Evolutionary conservation across 2,888 invertebrate species (phyloP).

Genomic region (Hyalella azteca): DNA sequence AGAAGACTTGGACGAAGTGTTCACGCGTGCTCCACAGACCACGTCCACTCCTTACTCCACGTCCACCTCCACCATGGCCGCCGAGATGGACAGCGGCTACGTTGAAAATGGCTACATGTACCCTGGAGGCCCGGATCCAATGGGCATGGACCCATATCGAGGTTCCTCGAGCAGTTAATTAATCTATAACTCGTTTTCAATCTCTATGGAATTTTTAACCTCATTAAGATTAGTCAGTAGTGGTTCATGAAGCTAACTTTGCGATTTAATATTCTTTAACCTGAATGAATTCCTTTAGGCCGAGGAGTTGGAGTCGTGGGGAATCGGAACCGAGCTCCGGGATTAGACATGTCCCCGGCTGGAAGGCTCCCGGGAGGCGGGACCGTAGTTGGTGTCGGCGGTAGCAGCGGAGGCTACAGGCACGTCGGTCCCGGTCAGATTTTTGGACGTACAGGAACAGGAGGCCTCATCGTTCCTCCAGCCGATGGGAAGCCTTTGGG

Average conservation of each 20-base stretch:
- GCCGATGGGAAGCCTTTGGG: neutral
- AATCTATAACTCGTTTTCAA: no score
- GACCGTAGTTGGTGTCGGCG: neutral
- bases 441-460: neutral
- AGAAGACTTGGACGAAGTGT: conserved; percentile 43
- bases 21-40: conserved; percentile 36
- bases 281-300: neutral
- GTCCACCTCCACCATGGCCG: conserved; percentile 22
- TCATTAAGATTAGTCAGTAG: no score
- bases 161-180: neutral
- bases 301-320: neutral
- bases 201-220: no score
- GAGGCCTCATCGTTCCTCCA: neutral
- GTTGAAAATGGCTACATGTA: conserved; percentile 12
- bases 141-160: neutral
- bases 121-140: neutral
- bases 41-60: conserved; percentile 40
- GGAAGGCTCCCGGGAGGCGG: neutral
- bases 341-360: neutral
- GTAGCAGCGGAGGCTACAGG: neutral
- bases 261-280: no score
- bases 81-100: conserved; percentile 7
- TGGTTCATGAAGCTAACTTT: no score
- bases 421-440: neutral
- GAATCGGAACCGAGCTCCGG: no score